Evolutionary conservation across 1,140 invertebrate species (phyloP).

Genomic region (Contarinia nasturtii): DNA sequence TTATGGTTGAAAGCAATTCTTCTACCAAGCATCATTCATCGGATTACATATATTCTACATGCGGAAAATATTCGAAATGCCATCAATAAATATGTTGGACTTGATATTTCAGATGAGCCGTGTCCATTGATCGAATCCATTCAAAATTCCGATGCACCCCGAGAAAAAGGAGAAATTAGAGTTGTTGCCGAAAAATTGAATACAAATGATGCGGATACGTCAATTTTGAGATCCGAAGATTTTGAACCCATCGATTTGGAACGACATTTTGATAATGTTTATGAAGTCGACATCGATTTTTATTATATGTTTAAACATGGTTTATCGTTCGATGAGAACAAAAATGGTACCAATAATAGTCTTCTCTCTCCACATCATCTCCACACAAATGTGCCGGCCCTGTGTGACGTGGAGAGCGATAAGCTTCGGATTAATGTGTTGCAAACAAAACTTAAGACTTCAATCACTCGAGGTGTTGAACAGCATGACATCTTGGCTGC

Average conservation of each 20-base stretch:
- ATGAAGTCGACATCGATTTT: slow-evolving; percentile 32
- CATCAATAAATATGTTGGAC: slow-evolving; percentile 12
- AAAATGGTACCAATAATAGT: too few relatives aligned
- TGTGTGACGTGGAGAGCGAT: neutral
- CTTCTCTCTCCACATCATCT: neutral
- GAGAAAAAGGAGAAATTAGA: neutral
- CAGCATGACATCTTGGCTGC: slow-evolving; percentile 34
- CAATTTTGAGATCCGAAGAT: too few relatives aligned
- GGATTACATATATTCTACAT: slow-evolving; percentile 14
- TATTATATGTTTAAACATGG: slow-evolving; percentile 9
- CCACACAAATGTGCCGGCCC: neutral
- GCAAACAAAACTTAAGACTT: neutral
- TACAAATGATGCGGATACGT: neutral
- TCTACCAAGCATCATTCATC: slow-evolving; percentile 72
- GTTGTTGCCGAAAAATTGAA: neutral
- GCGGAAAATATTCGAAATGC: slow-evolving; percentile 13
- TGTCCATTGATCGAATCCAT: slow-evolving; percentile 12
- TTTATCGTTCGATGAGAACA: too few relatives aligned
- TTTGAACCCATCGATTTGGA: slow-evolving; percentile 45
- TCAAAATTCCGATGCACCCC: too few relatives aligned
- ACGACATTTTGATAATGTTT: slow-evolving; percentile 31
- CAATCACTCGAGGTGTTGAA: slow-evolving; percentile 9
- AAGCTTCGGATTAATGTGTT: neutral
- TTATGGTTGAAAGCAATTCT: slow-evolving; percentile 81
- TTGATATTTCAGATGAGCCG: slow-evolving; percentile 9